Base-by-base conservation (phyloP, 2,797 vertebrate species). In the Sandelia bainsii region DNA sequence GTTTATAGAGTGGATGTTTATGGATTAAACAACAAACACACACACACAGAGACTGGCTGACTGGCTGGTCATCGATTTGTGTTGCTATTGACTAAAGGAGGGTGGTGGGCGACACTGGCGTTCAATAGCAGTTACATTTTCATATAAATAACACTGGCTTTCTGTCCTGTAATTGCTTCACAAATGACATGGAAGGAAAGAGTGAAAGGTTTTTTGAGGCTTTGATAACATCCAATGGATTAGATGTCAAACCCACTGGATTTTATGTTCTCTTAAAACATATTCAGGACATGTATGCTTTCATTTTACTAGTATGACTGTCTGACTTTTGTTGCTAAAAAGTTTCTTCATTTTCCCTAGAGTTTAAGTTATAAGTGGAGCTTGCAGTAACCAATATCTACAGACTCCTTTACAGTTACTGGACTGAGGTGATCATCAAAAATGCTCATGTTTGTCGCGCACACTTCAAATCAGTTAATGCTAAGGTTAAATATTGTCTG, bases 81-180 rank as follows among this genome's bases (percentile, higher is more conserved):
- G 82, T 58, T 57, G 60, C 73, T 77, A 90, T 87, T 81, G 87
- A 92, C 79, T 72, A 73, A 81, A 81, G 62, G 67, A 75, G 75
- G 37, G 58, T 74, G 57, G 83, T 78, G 70, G 67, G 67, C 39
- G 62, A 78, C 77, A 73, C 46, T 74, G 79, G 59, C 23, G 67
- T 70, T 91, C 87, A 81, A 91, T 87, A 89, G 62, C 73, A 74
- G 87, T 91, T 83, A 89, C 87, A 89, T 92, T 92, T 90, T 91
- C 90, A 91, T 90, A 91, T 87, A 89, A 93, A 93, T 92, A 90
- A 91, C 80, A 29, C 39, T 8, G 46, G 66, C 60, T 77, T 81
- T 89, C 73, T 85, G 73, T 78, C 53, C 82, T 80, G 77, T 92
- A 90, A 92, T 91, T 89, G 85, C 74, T 68, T 75, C 48, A 81